phyloP scores from a whole-genome alignment of 2,888 invertebrate genomes.

The Microctonus aethiopoides region DNA sequence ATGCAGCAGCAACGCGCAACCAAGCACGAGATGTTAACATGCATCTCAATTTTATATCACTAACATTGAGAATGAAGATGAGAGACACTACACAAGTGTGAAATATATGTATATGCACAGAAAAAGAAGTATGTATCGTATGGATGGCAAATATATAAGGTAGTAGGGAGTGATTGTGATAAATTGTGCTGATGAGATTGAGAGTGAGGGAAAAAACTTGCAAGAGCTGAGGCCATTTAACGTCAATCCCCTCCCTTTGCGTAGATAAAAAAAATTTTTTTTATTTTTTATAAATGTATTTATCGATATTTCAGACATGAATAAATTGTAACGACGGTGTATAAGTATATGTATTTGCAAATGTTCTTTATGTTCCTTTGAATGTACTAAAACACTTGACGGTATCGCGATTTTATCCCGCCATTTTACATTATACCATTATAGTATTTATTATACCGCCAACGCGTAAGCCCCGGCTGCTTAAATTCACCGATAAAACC shows the following conservation, averaged over 20 bases:
- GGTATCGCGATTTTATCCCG: slow-evolving; percentile 6
- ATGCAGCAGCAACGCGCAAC: not conserved
- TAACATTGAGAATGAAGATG: too few species aligned
- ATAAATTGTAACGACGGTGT: slow-evolving; percentile 15
- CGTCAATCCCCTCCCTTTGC: not conserved
- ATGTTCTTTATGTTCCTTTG: not conserved
- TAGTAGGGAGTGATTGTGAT: not conserved
- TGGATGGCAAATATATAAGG: slow-evolving; percentile 10
- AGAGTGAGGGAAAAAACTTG: not conserved
- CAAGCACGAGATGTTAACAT: slow-evolving; percentile 36
- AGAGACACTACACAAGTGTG: too few species aligned
- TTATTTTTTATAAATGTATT: not conserved
- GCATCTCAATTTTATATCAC: slow-evolving; percentile 19
- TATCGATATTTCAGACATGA: slow-evolving; percentile 11
- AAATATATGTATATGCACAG: too few species aligned
- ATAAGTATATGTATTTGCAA: too few species aligned
- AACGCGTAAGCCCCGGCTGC: slow-evolving; percentile 1
- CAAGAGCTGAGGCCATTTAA: not conserved
- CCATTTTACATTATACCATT: not conserved
- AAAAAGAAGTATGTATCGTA: too few species aligned
- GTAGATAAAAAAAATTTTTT: too few species aligned
- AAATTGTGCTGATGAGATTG: too few species aligned
- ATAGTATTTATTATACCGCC: too few species aligned
- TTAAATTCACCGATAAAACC: slow-evolving; percentile 14
- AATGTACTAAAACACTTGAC: not conserved